Evolutionary conservation across 2,797 vertebrate genomes (phyloP).

Genomic region (Heteromormyrus szaboi): DNA sequence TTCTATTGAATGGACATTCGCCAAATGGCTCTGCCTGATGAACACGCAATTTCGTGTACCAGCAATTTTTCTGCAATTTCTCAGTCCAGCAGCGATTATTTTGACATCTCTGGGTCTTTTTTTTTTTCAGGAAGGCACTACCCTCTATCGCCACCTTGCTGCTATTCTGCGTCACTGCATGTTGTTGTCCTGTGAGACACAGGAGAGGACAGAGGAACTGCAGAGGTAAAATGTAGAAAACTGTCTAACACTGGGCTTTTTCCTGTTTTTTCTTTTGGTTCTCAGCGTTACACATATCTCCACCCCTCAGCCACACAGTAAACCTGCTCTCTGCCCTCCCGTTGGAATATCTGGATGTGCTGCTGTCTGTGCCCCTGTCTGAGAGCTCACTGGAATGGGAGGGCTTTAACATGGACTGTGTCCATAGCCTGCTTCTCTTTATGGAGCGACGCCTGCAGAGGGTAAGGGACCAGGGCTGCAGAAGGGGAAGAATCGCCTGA

Average conservation of each 20-base stretch:
- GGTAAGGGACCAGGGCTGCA: conserved; percentile 21
- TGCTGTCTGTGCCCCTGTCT: conserved; percentile 47
- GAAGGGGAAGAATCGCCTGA: background rate
- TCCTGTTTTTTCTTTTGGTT: background rate
- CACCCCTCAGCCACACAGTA: conserved; percentile 54
- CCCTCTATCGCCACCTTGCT: conserved; percentile 67
- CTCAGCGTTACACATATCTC: background rate
- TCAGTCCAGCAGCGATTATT: background rate
- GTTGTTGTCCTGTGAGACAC: conserved; percentile 52
- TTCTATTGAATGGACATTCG: background rate
- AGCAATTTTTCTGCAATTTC: background rate
- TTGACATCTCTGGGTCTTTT: background rate
- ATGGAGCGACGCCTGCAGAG: conserved; percentile 39
- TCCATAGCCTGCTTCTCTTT: conserved; percentile 39
- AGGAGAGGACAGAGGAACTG: conserved; percentile 61
- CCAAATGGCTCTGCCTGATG: background rate
- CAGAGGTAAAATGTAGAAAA: conserved; percentile 56
- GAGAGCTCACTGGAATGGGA: conserved; percentile 40
- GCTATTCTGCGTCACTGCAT: conserved; percentile 66
- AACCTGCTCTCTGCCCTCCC: conserved; percentile 65
- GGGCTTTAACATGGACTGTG: conserved; percentile 46
- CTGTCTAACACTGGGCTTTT: background rate
- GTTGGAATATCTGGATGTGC: conserved; percentile 62
- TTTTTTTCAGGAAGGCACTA: conserved; percentile 53
- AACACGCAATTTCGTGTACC: background rate